phyloP scores from a whole-genome alignment of 2,888 invertebrate genomes.

The Morpho achilles region DNA sequence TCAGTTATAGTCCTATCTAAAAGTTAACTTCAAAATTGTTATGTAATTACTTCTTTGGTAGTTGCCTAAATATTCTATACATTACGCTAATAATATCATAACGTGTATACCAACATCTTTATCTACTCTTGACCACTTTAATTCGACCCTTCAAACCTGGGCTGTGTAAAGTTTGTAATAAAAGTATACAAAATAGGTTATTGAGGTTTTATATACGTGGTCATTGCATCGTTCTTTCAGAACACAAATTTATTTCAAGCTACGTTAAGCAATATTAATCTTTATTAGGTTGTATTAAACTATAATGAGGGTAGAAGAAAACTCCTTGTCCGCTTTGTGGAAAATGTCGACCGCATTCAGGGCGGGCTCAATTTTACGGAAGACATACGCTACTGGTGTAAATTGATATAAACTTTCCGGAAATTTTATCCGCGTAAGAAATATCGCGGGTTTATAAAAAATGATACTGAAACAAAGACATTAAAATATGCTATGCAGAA shows the following conservation, averaged over 20 bases:
- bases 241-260: slow-evolving; percentile 29
- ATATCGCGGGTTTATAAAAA: too few relatives aligned
- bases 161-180: slow-evolving; percentile 13
- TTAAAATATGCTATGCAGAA: too few relatives aligned
- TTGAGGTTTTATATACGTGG: slow-evolving; percentile 5
- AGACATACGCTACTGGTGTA: slow-evolving; percentile 44
- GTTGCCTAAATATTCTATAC: too few relatives aligned
- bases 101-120: too few relatives aligned
- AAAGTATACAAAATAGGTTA: slow-evolving; percentile 11
- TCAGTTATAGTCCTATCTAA: too few relatives aligned
- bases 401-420: slow-evolving; percentile 30
- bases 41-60: too few relatives aligned
- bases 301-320: slow-evolving; percentile 24
- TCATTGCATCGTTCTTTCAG: slow-evolving; percentile 12
- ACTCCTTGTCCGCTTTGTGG: slow-evolving; percentile 25
- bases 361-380: slow-evolving; percentile 52
- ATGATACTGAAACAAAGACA: too few relatives aligned
- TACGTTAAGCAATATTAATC: slow-evolving; percentile 30
- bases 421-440: background rate
- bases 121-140: background rate
- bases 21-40: too few relatives aligned
- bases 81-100: too few relatives aligned
- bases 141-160: slow-evolving; percentile 5
- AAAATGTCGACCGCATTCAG: slow-evolving; percentile 40
- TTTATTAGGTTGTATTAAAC: slow-evolving; percentile 28